Conservation (phyloP, 2,888 invertebrate species). For the Rhogogaster chlorosoma region DNA sequence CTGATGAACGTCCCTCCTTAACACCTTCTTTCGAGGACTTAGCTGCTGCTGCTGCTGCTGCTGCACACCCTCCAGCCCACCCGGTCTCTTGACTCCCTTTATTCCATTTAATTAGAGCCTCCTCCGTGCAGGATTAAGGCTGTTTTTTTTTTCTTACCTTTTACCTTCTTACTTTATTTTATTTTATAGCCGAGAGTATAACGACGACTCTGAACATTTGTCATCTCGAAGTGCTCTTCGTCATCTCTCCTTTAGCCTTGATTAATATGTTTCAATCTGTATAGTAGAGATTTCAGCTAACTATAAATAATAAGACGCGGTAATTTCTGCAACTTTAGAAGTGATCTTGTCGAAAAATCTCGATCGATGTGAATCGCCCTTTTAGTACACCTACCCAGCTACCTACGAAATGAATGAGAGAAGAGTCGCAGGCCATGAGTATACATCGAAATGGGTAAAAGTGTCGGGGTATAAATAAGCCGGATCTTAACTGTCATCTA, state of each 20-base stretch:
- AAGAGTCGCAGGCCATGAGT: neutral
- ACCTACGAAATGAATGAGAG: neutral
- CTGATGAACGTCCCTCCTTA: constrained; percentile 44
- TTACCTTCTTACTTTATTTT: neutral
- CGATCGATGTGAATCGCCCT: neutral
- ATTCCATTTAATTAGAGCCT: constrained; percentile 39
- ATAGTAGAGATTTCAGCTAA: neutral
- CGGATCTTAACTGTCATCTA: constrained; percentile 29
- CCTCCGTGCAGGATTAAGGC: constrained; percentile 19
- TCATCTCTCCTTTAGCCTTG: neutral
- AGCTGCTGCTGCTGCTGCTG: neutral
- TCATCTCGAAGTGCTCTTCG: neutral
- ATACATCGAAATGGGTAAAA: constrained; percentile 4
- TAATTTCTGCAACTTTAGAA: neutral
- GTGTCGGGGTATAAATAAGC: constrained; percentile 1
- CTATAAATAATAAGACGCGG: too few species aligned
- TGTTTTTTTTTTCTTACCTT: neutral
- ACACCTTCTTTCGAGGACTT: constrained; percentile 40
- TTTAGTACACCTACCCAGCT: neutral
- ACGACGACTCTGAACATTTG: neutral
- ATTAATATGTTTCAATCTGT: neutral
- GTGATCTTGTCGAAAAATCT: neutral
- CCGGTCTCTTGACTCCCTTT: constrained; percentile 27
- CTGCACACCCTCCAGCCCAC: neutral
- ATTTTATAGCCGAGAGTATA: neutral